Base-by-base conservation (phyloP, 1,140 invertebrate species). In the Pseudachorutes palmiensis region DNA sequence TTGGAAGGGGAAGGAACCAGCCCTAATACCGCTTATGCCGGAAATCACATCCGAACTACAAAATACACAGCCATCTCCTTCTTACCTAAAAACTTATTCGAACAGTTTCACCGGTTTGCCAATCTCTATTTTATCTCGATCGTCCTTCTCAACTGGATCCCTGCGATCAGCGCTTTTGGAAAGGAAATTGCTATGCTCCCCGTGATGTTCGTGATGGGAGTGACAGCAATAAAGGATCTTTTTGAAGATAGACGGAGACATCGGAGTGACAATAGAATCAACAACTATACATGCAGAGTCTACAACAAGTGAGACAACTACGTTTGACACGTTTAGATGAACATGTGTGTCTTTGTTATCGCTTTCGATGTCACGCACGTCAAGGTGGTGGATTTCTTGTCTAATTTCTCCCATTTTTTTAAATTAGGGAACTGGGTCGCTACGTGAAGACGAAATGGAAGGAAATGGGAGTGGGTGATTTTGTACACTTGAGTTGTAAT, bases 41-140 rank as follows among this genome's bases (percentile, higher is more conserved):
- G 86, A 74, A 97, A 97, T 79, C 78, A 80, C 79, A 88, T 97
- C 76, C 84, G 90, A 75, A 98, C 96, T 76, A 97, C 94, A 2
- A 98, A 98, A 81, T 98, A 98, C 78, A 96, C 92, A 3, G 75
- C 92, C 33, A 80, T 97, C 33, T 94, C 90, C 75, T 98, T 98
- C 80, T 81, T 98, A 74, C 94, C 95, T 14, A 94, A 96, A 78
- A 98, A 98, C 81, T 79, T 99, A 28, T 86, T 98, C 77, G 96
- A 98, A 81, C 96, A 99, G 80, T 98, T 98, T 81, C 93, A 95
- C 80, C 86, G 94, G 31, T 92, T 97, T 76, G 96, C 96, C 45
- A 99, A 99, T 83, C 82, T 98, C 69, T 98, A 98, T 81, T 99
- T 99, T 81, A 88, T 98, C 75, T 92, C 95, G 76, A 97, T 98